Conservation (phyloP, 2,888 invertebrate genomes). For the Heliconius ethilla region DNA sequence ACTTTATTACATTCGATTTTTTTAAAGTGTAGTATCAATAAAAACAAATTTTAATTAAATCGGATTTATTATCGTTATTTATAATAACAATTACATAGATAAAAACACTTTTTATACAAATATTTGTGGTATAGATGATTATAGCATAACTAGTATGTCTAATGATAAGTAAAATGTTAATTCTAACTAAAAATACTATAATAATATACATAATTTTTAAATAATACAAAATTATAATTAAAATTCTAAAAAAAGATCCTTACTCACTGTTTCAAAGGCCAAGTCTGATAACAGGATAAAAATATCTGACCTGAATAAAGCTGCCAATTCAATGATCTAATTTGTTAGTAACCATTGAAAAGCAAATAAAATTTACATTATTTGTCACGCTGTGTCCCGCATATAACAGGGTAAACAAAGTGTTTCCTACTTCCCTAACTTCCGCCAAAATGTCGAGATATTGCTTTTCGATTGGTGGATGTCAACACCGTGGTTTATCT, state of each 20-base stretch:
- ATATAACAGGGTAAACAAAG: neutral
- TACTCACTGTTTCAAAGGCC: constrained; percentile 25
- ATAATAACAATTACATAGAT: neutral
- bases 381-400: neutral
- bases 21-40: neutral
- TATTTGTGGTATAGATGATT: neutral
- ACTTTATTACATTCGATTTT: neutral
- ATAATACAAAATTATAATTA: neutral
- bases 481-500: no score
- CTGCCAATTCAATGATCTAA: constrained; percentile 34
- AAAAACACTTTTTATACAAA: constrained; percentile 9
- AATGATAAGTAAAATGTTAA: neutral
- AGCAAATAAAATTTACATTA: constrained; percentile 5
- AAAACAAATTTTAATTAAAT: constrained; percentile 1
- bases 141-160: neutral
- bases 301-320: constrained; percentile 35
- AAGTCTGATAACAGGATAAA: constrained; percentile 29
- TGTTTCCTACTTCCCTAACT: neutral
- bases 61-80: constrained; percentile 7
- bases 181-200: neutral
- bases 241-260: constrained; percentile 19
- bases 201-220: neutral
- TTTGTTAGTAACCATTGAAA: constrained; percentile 29
- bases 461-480: neutral
- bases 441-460: neutral